Evolutionary conservation across 2,888 invertebrate genomes (phyloP).

Genomic region (Pteria penguin): DNA sequence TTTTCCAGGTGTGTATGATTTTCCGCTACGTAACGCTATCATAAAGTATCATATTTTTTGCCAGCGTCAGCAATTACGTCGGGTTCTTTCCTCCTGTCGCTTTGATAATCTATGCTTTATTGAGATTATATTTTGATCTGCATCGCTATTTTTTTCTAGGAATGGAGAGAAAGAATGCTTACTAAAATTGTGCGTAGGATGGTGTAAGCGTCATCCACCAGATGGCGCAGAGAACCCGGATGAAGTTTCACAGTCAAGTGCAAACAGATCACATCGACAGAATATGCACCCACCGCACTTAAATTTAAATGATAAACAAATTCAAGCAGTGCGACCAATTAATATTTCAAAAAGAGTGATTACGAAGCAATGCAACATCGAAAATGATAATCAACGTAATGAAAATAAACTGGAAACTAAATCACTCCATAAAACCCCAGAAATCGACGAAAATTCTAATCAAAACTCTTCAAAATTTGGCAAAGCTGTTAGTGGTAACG

Average conservation of each 20-base stretch:
- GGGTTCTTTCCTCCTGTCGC: no score
- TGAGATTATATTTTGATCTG: no score
- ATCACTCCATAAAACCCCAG: neutral
- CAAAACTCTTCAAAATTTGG: neutral
- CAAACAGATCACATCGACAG: neutral
- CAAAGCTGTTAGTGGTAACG: neutral
- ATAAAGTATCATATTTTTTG: no score
- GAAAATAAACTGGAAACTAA: neutral
- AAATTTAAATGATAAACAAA: neutral
- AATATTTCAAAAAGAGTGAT: neutral
- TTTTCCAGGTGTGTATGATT: no score
- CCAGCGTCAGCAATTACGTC: no score
- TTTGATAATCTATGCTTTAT: no score
- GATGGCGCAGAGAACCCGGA: conserved; percentile 39
- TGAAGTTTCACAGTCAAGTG: neutral
- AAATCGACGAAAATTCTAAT: no score
- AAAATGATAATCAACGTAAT: neutral
- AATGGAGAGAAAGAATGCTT: conserved; percentile 41
- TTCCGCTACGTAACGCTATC: no score
- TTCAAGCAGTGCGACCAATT: neutral
- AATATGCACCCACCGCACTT: neutral
- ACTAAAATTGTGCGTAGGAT: conserved; percentile 24
- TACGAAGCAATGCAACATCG: neutral
- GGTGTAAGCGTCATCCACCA: conserved; percentile 38
- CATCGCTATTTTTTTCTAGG: conserved; percentile 34